phyloP scores from a whole-genome alignment of 92 coral and sea anemone genomes.

The Pocillopora grandis region DNA sequence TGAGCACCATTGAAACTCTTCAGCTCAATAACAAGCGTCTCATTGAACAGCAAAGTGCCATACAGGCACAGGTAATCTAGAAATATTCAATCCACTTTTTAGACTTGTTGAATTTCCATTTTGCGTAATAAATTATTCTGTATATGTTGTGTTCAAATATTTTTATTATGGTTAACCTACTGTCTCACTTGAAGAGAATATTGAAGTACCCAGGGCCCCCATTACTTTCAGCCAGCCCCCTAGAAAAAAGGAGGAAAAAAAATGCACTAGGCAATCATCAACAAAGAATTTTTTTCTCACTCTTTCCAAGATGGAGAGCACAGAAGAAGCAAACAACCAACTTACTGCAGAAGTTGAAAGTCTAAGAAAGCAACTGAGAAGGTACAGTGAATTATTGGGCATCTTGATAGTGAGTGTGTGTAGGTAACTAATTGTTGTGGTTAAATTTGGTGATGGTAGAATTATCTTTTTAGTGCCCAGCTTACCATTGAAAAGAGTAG shows the following conservation, averaged over 20 bases:
- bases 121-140: no score
- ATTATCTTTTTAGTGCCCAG: slow-evolving; percentile 59
- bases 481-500: slow-evolving; percentile 71
- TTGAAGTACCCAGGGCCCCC: no score
- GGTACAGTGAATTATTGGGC: slow-evolving; percentile 35
- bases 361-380: slow-evolving; percentile 82
- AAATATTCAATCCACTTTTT: not conserved
- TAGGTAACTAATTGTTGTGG: no score
- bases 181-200: no score
- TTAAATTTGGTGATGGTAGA: not conserved
- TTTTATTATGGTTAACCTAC: no score
- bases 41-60: slow-evolving; percentile 77
- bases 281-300: not conserved
- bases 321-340: slow-evolving; percentile 90
- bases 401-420: not conserved
- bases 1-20: slow-evolving; percentile 80
- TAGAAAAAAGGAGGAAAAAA: not conserved
- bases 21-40: slow-evolving; percentile 92
- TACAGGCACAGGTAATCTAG: slow-evolving; percentile 79
- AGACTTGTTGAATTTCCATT: no score
- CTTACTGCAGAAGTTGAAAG: slow-evolving; percentile 71
- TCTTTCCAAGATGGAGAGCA: slow-evolving; percentile 74
- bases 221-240: not conserved
- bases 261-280: no score
- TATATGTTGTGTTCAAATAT: no score